Base-by-base conservation (phyloP, 1,140 invertebrate species). In the Megalonaias nervosa region DNA sequence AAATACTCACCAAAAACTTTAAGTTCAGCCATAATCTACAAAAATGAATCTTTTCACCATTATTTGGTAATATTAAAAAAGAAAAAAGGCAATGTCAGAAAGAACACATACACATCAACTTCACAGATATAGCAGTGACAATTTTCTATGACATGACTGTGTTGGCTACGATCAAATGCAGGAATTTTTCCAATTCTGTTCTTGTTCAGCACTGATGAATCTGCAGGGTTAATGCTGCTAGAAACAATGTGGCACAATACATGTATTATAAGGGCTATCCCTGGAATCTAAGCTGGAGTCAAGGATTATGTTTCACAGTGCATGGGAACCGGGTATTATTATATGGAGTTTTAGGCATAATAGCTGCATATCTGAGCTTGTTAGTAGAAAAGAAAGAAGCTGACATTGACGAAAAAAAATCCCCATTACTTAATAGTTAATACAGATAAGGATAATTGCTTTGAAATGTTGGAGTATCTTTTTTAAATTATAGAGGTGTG, bases 111-210 rank as follows among this genome's bases (percentile, higher is more conserved):
- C 91, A 92, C 92, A 84, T 94, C 93, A 81, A 97, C 95, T 89
- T 97, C 96, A 91, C 98, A 99, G 77, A 99, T 91, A 85, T 99
- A 96, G 89, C 98, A 99, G 61, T 96, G 93, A 60, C 97, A 96
- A 91, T 97, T 96, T 91, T 98, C 97, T 86, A 99, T 99, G 12
- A 98, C 97, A 91, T 98, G 97, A 31, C 93, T 92, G 91, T 99
- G 96, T 82, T 95, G 94, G 2, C 91, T 91, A 19, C 97, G 93
- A 91, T 99, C 97, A 88, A 99, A 97, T 62, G 84, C 86, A 38
- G 38, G 38, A 38, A 38, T 38, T 61, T 81, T 78, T 57, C 86
- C 82, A 23, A 78, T 81, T 55, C 84, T 71, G 62, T 82, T 75
- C 76, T 90, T 91, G 21, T 75, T 75, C 61, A 90, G 72, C 21